Evolutionary conservation across 2,113 vertebrate genomes (phyloP), one percentile per base, ranked within the genome.

Genomic region (Sinocyclocheilus grahami): DNA sequence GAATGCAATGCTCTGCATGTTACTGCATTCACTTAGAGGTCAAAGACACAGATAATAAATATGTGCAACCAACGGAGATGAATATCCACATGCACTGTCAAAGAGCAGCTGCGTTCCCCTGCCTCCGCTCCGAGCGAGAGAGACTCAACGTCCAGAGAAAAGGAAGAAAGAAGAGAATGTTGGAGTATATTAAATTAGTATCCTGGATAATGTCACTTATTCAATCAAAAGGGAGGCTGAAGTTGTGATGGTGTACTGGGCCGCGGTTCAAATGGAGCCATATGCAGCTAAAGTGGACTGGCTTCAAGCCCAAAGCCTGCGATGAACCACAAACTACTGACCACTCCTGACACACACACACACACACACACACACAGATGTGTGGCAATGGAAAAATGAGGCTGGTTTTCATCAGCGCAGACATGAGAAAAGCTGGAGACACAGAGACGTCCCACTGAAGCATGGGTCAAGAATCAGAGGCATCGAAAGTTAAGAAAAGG

Each of bases 191-290:
- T 82, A 86, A 80, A 89, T 82, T 72, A 84, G 71, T 69, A 85
- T 77, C 85, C 83, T 87, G 86, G 83, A 86, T 87, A 85, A 87
- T 89, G 88, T 83, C 85, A 82, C 85, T 89, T 89, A 85, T 90
- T 90, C 82, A 90, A 89, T 90, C 84, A 89, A 67, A 72, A 82
- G 46, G 67, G 58, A 76, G 39, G 78, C 80, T 58, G 76, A 78
- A 55, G 63, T 87, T 83, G 82, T 30, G 76, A 87, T 65, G 77
- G 48, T 85, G 88, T 87, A 86, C 80, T 86, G 83, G 86, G 87
- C 81, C 79, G 74, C 78, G 85, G 67, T 86, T 88, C 86, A 90
- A 86, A 90, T 85, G 82, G 78, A 82, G 84, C 65, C 74, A 76
- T 86, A 74, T 86, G 88, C 63, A 82, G 79, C 71, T 88, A 51